Evolutionary conservation across 2,113 vertebrate genomes (phyloP), one percentile per base, ranked within the genome.

Genomic region (Laterallus jamaicensis): DNA sequence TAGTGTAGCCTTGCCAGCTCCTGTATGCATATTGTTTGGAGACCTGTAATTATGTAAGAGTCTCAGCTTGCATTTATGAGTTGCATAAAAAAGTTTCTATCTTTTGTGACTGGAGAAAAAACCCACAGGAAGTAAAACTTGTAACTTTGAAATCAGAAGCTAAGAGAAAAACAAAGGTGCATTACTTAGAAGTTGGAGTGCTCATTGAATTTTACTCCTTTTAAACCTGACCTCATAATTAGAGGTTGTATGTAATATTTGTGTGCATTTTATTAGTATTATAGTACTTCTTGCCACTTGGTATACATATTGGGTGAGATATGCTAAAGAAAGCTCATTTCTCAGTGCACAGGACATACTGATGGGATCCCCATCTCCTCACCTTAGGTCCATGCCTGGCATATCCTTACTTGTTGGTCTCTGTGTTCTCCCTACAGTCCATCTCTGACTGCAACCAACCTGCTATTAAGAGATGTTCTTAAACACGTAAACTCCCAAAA

Each of bases 21-120:
- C 77, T 69, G 26, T 92, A 82, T 84, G 77, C 66, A 58, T 87
- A 76, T 89, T 92, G 52, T 92, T 95, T 91, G 81, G 86, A 95
- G 89, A 93, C 66, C 66, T 87, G 74, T 84, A 95, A 93, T 94
- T 95, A 95, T 66, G 39, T 85, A 76, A 87, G 77, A 82, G 77
- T 69, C 91, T 92, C 94, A 89, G 86, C 62, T 89, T 89, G 89
- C 94, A 94, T 95, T 95, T 94, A 93, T 85, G 88, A 95, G 40
- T 37, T 92, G 75, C 50, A 86, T 64, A 94, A 93, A 93, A 42
- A 84, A 95, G 47, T 70, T 96, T 92, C 35, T 64, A 3, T 56
- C 66, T 78, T 90, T 75, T 49, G 25, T 24, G 70, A 66, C 40
- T 47, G 76, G 28, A 80, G 40, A 68, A 86, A 73, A 94, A 69